phyloP scores from a whole-genome alignment of 1,140 invertebrate genomes.

The Brachionus rotundiformis region DNA sequence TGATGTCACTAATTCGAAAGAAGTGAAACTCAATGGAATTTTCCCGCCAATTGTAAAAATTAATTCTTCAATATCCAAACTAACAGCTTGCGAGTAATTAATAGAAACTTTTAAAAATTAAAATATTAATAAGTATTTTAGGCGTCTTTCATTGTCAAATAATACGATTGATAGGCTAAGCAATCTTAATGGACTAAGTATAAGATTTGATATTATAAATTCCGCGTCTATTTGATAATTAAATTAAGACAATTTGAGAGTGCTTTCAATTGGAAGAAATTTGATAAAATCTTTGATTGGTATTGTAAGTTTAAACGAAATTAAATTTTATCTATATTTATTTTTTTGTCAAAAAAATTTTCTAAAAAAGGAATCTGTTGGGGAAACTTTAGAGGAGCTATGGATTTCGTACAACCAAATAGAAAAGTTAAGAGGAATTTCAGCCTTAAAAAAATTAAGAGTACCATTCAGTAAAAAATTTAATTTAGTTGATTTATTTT shows the following conservation, averaged over 20 bases:
- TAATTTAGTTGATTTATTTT: too few species aligned
- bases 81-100: conserved; percentile 61
- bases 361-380: conserved; percentile 71
- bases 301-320: conserved; percentile 66
- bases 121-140: conserved; percentile 59
- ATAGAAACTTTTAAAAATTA: neutral
- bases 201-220: conserved; percentile 50
- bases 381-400: conserved; percentile 79
- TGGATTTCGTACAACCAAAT: conserved; percentile 87
- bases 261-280: conserved; percentile 82
- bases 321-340: neutral
- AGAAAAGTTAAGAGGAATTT: conserved; percentile 81
- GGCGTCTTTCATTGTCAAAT: conserved; percentile 82
- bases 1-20: conserved; percentile 69
- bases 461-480: too few species aligned
- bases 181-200: conserved; percentile 74
- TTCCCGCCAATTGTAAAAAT: conserved; percentile 69
- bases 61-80: conserved; percentile 66
- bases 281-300: conserved; percentile 82
- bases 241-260: conserved; percentile 75
- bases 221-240: too few species aligned
- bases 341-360: neutral
- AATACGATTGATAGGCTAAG: conserved; percentile 88
- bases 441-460: conserved; percentile 73
- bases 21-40: conserved; percentile 70